These are phyloP conservation scores for Ia io DNA, from an alignment of 2,113 vertebrate species.

Conservation along the genomic window DNA sequence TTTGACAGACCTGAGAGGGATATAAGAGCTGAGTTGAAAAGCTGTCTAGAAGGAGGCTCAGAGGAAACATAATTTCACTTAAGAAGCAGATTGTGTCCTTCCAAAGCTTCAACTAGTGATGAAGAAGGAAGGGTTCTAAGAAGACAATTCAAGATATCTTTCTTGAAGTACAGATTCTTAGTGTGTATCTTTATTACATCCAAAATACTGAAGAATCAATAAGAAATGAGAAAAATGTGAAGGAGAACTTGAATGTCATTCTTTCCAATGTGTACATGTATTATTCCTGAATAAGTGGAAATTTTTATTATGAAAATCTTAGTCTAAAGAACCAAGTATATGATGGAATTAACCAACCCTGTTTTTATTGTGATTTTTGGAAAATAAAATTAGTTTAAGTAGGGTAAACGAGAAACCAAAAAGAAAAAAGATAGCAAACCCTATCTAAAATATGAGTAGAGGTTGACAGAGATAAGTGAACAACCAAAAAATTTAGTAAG, in stretches of 20 bases:
- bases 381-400: not conserved
- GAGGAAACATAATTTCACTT: not conserved
- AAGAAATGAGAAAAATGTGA: not conserved
- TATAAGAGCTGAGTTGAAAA: not conserved
- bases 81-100: not conserved
- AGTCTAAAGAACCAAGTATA: not conserved
- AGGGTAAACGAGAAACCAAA: not conserved
- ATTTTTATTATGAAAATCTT: not conserved
- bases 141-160: not conserved
- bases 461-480: not conserved
- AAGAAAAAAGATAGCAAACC: not conserved
- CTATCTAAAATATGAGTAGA: not conserved
- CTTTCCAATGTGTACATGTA: not conserved
- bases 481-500: not conserved
- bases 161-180: not conserved
- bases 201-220: not conserved
- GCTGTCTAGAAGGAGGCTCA: not conserved
- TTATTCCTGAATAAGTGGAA: not conserved
- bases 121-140: not conserved
- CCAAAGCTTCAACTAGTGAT: not conserved
- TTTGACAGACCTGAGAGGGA: not conserved
- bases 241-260: not conserved
- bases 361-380: slow-evolving; percentile 17
- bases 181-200: not conserved
- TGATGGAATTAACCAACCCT: not conserved